Evolutionary conservation across 2,113 vertebrate genomes (phyloP), one percentile per base, ranked within the genome.

Genomic region (Cariama cristata): DNA sequence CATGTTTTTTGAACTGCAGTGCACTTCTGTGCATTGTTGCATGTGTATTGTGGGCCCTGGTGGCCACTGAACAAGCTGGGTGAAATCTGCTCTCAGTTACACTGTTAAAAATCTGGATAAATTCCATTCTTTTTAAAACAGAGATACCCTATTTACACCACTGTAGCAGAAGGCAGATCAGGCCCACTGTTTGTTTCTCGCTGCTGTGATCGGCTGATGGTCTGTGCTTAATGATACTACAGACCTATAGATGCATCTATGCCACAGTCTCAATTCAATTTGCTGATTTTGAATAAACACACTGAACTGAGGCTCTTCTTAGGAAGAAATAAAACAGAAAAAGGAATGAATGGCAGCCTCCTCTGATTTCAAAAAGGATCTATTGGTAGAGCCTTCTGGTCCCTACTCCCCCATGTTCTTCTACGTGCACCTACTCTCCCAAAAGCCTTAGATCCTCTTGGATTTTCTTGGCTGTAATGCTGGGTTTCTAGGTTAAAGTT

Each of bases 1-100:
- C 14, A 26, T 47, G 56, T 75, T 97, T 97, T 91, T 91, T 76
- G 53, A 71, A 81, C 52, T 56, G 87, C 60, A 38, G 12, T 81
- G 79, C 59, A 22, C 30, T 53, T 81, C 72, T 95, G 75, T 88
- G 76, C 79, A 32, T 84, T 0, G 0, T 63, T 81, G 60, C 64
- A 26, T 45, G n/a, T n/a, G 22, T 84, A 26, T 59, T 72, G 60
- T 44, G 42, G 64, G 47, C 64, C 44, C 68, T 75, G 6, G 60
- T 77, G 86, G 60, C 64, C 32, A 14, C 75, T 87, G 83, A 91
- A 55, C 18, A 72, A 87, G 27, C 64, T n/a, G 40, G 40, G 47
- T 79, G 76, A 79, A 95, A 84, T 89, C 35, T 89, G 38, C 49
- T 55, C 15, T 72, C 55, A 16, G 16, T 55, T 81, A n/a, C 19